phyloP scores from a whole-genome alignment of 2,797 vertebrate species.

The Chaetophractus vellerosus region DNA sequence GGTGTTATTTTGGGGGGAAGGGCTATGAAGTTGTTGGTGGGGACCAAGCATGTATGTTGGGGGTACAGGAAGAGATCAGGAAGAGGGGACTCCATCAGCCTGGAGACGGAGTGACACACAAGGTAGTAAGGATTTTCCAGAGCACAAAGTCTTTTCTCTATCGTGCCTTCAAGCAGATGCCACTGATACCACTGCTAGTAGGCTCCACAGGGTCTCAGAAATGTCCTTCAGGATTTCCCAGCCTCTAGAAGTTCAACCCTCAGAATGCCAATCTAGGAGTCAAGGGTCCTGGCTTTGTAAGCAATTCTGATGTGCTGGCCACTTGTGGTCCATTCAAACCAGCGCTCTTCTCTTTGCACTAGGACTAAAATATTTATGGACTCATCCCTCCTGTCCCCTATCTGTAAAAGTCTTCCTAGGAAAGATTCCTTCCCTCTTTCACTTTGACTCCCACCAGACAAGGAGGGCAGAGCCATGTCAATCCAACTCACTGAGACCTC shows the following conservation, averaged over 20 bases:
- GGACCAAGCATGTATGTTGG: background rate
- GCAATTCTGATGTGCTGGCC: background rate
- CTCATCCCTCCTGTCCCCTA: background rate
- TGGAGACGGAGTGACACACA: background rate
- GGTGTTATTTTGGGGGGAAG: background rate
- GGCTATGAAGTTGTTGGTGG: background rate
- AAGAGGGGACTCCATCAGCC: background rate
- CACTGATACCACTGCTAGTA: background rate
- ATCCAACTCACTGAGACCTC: background rate
- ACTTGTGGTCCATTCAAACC: background rate
- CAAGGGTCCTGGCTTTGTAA: background rate
- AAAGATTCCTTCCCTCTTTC: background rate
- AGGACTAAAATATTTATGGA: background rate
- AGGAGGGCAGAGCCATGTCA: background rate
- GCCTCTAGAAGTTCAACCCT: background rate
- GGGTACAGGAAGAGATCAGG: background rate
- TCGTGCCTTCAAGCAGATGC: background rate
- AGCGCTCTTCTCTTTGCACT: background rate
- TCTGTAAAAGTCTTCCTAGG: background rate
- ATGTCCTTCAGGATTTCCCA: background rate
- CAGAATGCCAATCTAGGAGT: background rate
- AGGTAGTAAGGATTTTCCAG: background rate
- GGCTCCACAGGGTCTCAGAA: background rate
- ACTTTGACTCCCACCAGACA: background rate
- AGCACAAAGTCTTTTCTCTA: background rate